phyloP scores from a whole-genome alignment of 2,113 vertebrate genomes.

The Antennarius striatus region DNA sequence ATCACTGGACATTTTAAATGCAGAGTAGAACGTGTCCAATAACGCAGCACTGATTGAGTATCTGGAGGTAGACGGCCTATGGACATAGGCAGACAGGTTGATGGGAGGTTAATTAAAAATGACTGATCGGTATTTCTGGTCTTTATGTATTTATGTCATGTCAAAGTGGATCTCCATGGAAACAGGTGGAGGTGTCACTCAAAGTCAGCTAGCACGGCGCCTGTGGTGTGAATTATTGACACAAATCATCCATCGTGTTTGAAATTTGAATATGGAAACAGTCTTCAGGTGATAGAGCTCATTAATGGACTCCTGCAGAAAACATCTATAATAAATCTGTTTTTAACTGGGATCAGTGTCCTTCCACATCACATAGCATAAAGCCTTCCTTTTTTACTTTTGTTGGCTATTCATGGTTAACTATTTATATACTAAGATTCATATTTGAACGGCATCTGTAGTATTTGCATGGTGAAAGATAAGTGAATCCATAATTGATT shows the following conservation, averaged over 20 bases:
- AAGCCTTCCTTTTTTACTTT: too few species aligned
- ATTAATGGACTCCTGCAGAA: slow-evolving; percentile 8
- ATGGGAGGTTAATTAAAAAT: slow-evolving; percentile 56
- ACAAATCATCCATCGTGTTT: slow-evolving; percentile 1
- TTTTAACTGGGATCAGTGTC: too few species aligned
- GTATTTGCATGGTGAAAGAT: slow-evolving; percentile 47
- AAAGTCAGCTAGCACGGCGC: slow-evolving; percentile 27
- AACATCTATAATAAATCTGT: too few species aligned
- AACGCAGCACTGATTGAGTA: slow-evolving; percentile 26
- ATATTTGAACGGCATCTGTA: slow-evolving; percentile 34
- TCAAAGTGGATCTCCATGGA: slow-evolving; percentile 48
- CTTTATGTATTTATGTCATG: slow-evolving; percentile 60
- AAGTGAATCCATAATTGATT: slow-evolving; percentile 55
- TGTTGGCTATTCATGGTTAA: slow-evolving; percentile 9
- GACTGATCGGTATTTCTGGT: slow-evolving; percentile 37
- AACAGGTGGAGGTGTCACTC: slow-evolving; percentile 59
- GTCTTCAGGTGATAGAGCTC: slow-evolving; percentile 3
- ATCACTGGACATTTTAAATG: slow-evolving; percentile 31
- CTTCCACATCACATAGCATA: too few species aligned
- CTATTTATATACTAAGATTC: slow-evolving; percentile 43
- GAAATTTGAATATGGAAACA: slow-evolving; percentile 36
- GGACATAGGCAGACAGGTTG: slow-evolving; percentile 28
- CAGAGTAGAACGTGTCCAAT: slow-evolving; percentile 27
- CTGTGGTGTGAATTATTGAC: slow-evolving; percentile 63
- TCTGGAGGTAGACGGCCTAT: slow-evolving; percentile 37